A percentile compares a stretch with the other conserved stretches of the same genome.
phyloP scores from a whole-genome alignment of 1,140 invertebrate species.

The Magallana gigas region DNA sequence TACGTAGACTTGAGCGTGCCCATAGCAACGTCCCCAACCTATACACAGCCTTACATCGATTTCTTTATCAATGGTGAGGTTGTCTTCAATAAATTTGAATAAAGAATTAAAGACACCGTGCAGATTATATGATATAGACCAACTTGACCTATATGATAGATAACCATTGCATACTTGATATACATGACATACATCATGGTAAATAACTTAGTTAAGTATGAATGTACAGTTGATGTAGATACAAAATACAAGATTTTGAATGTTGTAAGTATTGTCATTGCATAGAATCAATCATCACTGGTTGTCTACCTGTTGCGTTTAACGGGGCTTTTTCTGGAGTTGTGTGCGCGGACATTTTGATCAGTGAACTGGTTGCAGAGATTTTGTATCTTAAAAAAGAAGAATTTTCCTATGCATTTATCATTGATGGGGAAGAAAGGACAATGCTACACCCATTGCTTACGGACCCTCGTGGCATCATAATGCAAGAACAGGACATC shows the following conservation, averaged over 20 bases:
- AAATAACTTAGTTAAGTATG: no score
- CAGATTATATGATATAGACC: no score
- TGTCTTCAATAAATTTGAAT: no score
- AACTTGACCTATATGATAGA: no score
- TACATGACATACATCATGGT: no score
- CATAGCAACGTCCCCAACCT: background rate
- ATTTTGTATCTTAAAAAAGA: constrained; percentile 45
- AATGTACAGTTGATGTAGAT: no score
- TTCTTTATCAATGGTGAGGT: background rate
- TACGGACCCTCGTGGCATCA: background rate
- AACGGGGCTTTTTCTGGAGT: constrained; percentile 30
- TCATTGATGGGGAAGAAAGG: constrained; percentile 43
- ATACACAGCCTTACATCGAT: background rate
- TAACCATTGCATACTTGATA: no score
- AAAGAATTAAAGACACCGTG: no score
- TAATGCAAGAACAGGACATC: background rate
- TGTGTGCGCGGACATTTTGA: constrained; percentile 39
- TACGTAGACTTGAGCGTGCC: background rate
- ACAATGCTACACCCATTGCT: constrained; percentile 48
- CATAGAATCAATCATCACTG: background rate
- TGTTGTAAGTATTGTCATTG: no score
- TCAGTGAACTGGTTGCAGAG: constrained; percentile 45
- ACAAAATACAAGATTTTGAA: no score
- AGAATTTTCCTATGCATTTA: constrained; percentile 49
- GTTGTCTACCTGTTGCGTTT: constrained; percentile 32